Percentiles rank a stretch among this genome's conserved stretches.
phyloP scores from a whole-genome alignment of 2,797 vertebrate genomes.

The Epinephelus coioides region DNA sequence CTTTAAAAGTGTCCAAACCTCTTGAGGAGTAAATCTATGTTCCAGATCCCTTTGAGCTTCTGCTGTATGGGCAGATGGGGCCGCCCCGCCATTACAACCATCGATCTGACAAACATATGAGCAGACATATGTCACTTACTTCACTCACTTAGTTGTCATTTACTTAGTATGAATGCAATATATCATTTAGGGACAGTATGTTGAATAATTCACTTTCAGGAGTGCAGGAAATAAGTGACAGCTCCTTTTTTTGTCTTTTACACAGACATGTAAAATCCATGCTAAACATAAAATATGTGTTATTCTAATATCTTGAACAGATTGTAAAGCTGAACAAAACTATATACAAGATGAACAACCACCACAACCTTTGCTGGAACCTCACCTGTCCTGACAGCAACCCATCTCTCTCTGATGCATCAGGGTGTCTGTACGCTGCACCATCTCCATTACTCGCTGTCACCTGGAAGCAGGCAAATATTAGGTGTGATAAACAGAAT shows the following conservation, averaged over 20 bases:
- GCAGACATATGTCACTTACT: constrained; percentile 1
- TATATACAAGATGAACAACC: fast-evolving
- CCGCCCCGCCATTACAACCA: constrained; percentile 3
- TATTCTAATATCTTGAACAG: not conserved
- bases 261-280: not conserved
- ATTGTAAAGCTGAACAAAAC: not conserved
- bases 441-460: not conserved
- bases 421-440: not conserved
- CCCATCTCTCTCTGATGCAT: not conserved
- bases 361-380: not conserved
- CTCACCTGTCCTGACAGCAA: constrained; percentile 38
- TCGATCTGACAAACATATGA: constrained; percentile 39
- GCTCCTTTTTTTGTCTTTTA: not conserved
- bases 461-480: constrained; percentile 34
- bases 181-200: not conserved
- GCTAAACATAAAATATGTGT: not conserved
- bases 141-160: not conserved
- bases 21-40: fast-evolving
- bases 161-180: not conserved
- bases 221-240: not conserved
- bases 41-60: not conserved
- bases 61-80: fast-evolving
- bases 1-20: constrained; percentile 28
- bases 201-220: not conserved
- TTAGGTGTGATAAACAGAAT: too few species aligned